Evolutionary conservation across 1,140 invertebrate genomes (phyloP).

Genomic region (Dendrolimus kikuchii): DNA sequence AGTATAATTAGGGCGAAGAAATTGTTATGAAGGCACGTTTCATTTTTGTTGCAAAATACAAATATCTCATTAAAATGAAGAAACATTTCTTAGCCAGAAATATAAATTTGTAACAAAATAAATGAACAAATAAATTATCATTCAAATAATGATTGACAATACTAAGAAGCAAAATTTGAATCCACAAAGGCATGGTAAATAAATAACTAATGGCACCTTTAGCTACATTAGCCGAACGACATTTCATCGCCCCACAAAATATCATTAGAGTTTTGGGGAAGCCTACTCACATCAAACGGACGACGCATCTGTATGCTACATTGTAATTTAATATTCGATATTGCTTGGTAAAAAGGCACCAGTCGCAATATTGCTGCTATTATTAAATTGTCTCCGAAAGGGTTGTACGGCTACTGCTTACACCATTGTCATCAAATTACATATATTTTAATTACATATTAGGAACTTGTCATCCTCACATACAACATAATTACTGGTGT

Average conservation of each 20-base stretch:
- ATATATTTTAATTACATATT: neutral
- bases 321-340: conserved; percentile 60
- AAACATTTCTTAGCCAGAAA: too few relatives aligned
- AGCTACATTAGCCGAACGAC: conserved; percentile 15
- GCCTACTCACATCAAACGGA: conserved; percentile 55
- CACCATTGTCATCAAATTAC: conserved; percentile 2
- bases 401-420: conserved; percentile 23
- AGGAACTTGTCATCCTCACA: too few relatives aligned
- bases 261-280: conserved; percentile 51
- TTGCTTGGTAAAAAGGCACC: conserved; percentile 51
- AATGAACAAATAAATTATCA: too few relatives aligned
- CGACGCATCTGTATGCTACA: conserved; percentile 47
- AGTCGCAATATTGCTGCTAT: conserved; percentile 30
- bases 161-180: too few relatives aligned
- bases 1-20: too few relatives aligned
- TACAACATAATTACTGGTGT: too few relatives aligned
- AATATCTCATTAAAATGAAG: too few relatives aligned
- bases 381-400: conserved; percentile 49
- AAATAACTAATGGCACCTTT: neutral
- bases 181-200: too few relatives aligned
- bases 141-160: too few relatives aligned
- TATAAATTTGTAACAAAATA: too few relatives aligned
- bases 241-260: conserved; percentile 49
- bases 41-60: too few relatives aligned
- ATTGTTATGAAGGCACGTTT: too few relatives aligned